These are phyloP conservation scores for Tragelaphus strepsiceros DNA, from an alignment of 2,113 vertebrate species.

Conservation along the genomic window DNA sequence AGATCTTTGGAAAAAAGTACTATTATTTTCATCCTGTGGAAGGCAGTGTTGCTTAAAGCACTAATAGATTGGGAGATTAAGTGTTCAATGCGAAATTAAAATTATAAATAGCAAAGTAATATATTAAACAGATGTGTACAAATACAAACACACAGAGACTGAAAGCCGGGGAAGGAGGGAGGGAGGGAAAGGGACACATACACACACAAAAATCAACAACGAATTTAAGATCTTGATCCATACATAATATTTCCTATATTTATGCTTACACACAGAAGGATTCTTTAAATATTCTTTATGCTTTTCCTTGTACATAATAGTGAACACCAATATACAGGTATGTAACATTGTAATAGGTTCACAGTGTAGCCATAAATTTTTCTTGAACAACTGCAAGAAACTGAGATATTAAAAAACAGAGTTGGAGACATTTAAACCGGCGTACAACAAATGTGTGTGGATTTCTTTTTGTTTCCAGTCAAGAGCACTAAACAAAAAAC, in stretches of 20 bases:
- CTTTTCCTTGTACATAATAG: not conserved
- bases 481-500: not conserved
- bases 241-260: not conserved
- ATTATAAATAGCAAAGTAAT: not conserved
- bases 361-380: not conserved
- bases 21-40: not conserved
- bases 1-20: not conserved
- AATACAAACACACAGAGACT: not conserved
- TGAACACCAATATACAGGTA: not conserved
- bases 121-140: not conserved
- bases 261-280: not conserved
- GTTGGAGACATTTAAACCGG: not conserved
- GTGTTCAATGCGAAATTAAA: conserved; percentile 4
- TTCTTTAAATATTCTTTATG: not conserved
- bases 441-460: not conserved
- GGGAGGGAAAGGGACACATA: not conserved
- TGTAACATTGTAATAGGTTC: not conserved
- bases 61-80: not conserved
- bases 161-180: not conserved
- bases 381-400: not conserved
- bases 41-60: not conserved
- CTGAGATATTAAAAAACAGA: not conserved
- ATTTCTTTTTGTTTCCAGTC: not conserved
- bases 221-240: not conserved
- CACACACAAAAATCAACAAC: not conserved